phyloP scores from a whole-genome alignment of 2,888 invertebrate genomes.

The Clistopyga incitator region DNA sequence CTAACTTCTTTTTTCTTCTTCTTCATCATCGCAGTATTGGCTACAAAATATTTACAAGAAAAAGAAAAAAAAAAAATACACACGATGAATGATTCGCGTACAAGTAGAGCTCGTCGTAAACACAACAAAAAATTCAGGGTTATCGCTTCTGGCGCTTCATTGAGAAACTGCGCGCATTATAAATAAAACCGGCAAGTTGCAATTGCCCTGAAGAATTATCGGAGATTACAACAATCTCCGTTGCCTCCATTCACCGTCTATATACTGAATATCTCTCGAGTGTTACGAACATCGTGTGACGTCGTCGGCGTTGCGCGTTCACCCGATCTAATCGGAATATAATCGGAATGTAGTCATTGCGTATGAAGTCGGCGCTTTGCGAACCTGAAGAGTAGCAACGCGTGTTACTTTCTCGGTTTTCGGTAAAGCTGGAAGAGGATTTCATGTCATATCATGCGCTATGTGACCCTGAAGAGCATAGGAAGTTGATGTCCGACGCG shows the following conservation, averaged over 20 bases:
- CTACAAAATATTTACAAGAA: background rate
- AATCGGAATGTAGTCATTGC: constrained; percentile 12
- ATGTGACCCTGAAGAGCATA: too few species aligned
- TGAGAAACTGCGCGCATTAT: constrained; percentile 9
- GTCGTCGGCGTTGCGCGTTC: background rate
- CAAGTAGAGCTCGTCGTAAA: background rate
- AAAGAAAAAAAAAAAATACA: background rate
- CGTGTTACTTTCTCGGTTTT: too few species aligned
- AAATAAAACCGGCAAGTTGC: background rate
- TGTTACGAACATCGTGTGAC: constrained; percentile 23
- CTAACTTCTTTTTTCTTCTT: background rate
- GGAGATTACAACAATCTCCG: constrained; percentile 7
- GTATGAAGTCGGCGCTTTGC: background rate
- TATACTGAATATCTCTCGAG: background rate
- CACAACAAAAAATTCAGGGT: constrained; percentile 26
- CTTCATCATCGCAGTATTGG: background rate
- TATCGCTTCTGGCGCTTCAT: constrained; percentile 32
- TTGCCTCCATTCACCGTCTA: constrained; percentile 8
- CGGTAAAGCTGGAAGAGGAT: too few species aligned
- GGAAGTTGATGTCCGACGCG: constrained; percentile 17
- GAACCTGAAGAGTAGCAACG: background rate
- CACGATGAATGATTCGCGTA: constrained; percentile 21
- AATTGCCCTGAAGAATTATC: constrained; percentile 10
- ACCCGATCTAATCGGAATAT: constrained; percentile 25
- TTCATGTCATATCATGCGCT: too few species aligned